A percentile compares a stretch with the other conserved stretches of the same genome.
phyloP scores from a whole-genome alignment of 1,140 invertebrate genomes.

The Trissolcus basalis region DNA sequence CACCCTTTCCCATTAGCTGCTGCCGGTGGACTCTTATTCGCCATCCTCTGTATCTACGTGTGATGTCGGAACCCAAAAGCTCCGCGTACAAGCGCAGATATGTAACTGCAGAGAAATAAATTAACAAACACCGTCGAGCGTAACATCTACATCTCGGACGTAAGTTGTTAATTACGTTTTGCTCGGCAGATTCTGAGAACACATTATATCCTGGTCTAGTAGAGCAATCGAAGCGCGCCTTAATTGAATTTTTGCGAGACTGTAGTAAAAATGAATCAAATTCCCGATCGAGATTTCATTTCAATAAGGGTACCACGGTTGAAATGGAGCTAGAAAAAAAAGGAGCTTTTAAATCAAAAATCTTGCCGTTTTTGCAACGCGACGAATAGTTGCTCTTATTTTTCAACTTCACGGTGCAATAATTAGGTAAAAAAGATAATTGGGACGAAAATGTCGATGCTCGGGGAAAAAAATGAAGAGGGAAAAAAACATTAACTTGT shows the following conservation, averaged over 20 bases:
- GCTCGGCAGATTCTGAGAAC: constrained; percentile 5
- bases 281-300: too few relatives aligned
- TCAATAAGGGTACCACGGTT: too few relatives aligned
- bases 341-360: too few relatives aligned
- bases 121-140: constrained; percentile 42
- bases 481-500: too few relatives aligned
- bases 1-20: constrained; percentile 16
- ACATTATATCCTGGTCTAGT: too few relatives aligned
- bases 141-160: constrained; percentile 40
- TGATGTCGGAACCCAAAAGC: not conserved
- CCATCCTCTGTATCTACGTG: not conserved
- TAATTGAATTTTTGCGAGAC: constrained; percentile 42
- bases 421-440: too few relatives aligned
- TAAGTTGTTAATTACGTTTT: constrained; percentile 55
- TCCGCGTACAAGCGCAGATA: constrained; percentile 10
- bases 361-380: too few relatives aligned
- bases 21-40: constrained; percentile 11
- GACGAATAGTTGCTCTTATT: too few relatives aligned
- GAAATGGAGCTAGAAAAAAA: too few relatives aligned
- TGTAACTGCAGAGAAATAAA: constrained; percentile 46
- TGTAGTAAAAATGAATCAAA: not conserved
- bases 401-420: too few relatives aligned
- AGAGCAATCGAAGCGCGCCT: not conserved
- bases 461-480: too few relatives aligned
- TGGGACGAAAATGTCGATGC: too few relatives aligned